Evolutionary conservation across 2,113 vertebrate genomes (phyloP).

Genomic region (Chrysemys picta): DNA sequence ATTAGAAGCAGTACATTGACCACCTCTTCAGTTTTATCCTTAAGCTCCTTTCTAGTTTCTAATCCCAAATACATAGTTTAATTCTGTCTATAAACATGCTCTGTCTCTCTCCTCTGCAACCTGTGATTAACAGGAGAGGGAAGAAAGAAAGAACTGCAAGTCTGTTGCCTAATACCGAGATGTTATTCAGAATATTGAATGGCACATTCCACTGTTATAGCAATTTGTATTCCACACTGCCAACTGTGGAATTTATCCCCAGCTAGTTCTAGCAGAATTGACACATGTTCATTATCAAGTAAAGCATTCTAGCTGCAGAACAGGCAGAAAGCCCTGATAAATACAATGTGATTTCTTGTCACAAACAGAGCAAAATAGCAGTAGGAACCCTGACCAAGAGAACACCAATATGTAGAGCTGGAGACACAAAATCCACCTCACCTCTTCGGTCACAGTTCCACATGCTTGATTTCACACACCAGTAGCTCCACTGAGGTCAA

Average conservation of each 20-base stretch:
- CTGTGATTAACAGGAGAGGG: slow-evolving; percentile 30
- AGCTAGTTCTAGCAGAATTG: not conserved
- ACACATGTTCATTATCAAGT: not conserved
- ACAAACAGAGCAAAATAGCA: not conserved
- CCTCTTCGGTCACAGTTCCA: not conserved
- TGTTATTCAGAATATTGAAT: not conserved
- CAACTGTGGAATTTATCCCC: slow-evolving; percentile 34
- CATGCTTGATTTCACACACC: not conserved
- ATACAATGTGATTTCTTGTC: not conserved
- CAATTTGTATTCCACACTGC: not conserved
- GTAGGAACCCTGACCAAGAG: not conserved
- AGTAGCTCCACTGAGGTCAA: not conserved
- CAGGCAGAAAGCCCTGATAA: not conserved
- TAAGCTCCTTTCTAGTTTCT: slow-evolving; percentile 64
- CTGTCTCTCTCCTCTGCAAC: not conserved
- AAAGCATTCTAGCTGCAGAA: not conserved
- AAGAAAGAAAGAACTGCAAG: not conserved
- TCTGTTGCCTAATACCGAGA: not conserved
- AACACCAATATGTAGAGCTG: not conserved
- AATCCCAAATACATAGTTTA: slow-evolving; percentile 68
- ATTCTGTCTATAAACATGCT: slow-evolving; percentile 64
- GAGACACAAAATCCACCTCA: not conserved
- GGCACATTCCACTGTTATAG: not conserved
- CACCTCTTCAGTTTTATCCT: slow-evolving; percentile 41
- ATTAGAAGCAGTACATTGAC: slow-evolving; percentile 38